Percentiles rank a stretch among this genome's conserved stretches.
Conservation (phyloP, 2,797 vertebrate genomes). For the Tinamus major region DNA sequence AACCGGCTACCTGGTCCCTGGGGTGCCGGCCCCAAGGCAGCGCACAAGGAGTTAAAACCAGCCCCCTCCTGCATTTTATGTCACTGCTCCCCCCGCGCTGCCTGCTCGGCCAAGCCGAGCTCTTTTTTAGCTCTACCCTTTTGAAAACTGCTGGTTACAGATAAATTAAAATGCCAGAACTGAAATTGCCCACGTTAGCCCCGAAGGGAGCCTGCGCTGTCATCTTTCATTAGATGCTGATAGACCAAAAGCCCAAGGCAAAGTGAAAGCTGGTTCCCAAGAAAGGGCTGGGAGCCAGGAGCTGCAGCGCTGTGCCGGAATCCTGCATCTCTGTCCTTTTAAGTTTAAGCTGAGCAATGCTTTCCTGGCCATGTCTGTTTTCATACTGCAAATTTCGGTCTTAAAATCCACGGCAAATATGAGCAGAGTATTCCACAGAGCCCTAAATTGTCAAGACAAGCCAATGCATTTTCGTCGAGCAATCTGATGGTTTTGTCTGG, state of each 20-base stretch:
- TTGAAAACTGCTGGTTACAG: slow-evolving; percentile 74
- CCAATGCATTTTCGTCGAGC: slow-evolving; percentile 54
- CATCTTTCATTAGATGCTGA: slow-evolving; percentile 85
- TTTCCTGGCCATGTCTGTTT: slow-evolving; percentile 68
- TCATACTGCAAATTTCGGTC: slow-evolving; percentile 60
- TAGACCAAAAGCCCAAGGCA: slow-evolving; percentile 81
- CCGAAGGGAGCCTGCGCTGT: slow-evolving; percentile 83
- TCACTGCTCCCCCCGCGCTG: background rate
- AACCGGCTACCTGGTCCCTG: background rate
- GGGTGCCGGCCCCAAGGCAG: too few species aligned
- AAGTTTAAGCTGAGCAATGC: slow-evolving; percentile 52
- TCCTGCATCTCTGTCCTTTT: slow-evolving; percentile 76
- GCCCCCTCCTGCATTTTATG: slow-evolving; percentile 46
- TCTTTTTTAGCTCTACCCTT: slow-evolving; percentile 73
- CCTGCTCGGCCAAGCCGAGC: slow-evolving; percentile 61
- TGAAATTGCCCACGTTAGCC: slow-evolving; percentile 80
- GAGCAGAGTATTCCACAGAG: slow-evolving; percentile 55
- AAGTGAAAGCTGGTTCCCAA: slow-evolving; percentile 72
- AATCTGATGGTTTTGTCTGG: slow-evolving; percentile 71
- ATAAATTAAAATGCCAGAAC: slow-evolving; percentile 81
- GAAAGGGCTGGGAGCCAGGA: slow-evolving; percentile 63
- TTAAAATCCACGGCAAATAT: slow-evolving; percentile 63
- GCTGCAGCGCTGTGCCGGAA: slow-evolving; percentile 69
- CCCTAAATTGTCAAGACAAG: slow-evolving; percentile 63
- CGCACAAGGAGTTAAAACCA: slow-evolving; percentile 60